These are phyloP conservation scores for Cataglyphis livida DNA, from an alignment of 2,888 invertebrate genomes.

Conservation along the genomic window DNA sequence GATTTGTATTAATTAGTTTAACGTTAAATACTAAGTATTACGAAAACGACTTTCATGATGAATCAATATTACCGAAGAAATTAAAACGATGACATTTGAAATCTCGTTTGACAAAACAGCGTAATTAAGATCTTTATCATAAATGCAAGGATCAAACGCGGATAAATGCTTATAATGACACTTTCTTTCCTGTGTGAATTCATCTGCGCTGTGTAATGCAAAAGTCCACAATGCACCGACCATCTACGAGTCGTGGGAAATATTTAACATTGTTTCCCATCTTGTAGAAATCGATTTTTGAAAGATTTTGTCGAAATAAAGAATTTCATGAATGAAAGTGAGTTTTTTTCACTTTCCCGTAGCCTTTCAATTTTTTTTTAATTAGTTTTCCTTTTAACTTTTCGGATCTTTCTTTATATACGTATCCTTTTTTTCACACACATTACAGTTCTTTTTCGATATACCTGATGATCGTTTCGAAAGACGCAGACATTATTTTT, in stretches of 20 bases:
- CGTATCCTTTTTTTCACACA: conserved; percentile 45
- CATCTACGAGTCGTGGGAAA: conserved; percentile 69
- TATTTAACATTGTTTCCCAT: conserved; percentile 72
- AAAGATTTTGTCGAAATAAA: conserved; percentile 74
- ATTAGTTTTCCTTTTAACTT: conserved; percentile 9
- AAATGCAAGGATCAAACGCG: background rate
- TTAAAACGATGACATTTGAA: background rate
- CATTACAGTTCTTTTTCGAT: conserved; percentile 49
- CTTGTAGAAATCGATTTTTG: conserved; percentile 80
- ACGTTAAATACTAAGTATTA: background rate
- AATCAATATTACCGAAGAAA: background rate
- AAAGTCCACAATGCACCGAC: conserved; percentile 66
- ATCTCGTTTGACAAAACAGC: background rate
- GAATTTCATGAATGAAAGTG: conserved; percentile 81
- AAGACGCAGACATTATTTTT: conserved; percentile 54
- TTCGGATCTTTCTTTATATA: background rate
- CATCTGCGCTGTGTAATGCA: conserved; percentile 60
- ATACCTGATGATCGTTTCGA: conserved; percentile 59
- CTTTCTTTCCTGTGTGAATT: conserved; percentile 58
- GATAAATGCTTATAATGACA: conserved; percentile 56
- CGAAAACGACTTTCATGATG: background rate
- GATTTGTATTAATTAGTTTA: background rate
- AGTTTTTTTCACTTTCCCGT: conserved; percentile 58
- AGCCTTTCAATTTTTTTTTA: conserved; percentile 33
- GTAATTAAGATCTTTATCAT: conserved; percentile 16